phyloP scores from a whole-genome alignment of 2,888 invertebrate genomes.

The Dromius quadrimaculatus region DNA sequence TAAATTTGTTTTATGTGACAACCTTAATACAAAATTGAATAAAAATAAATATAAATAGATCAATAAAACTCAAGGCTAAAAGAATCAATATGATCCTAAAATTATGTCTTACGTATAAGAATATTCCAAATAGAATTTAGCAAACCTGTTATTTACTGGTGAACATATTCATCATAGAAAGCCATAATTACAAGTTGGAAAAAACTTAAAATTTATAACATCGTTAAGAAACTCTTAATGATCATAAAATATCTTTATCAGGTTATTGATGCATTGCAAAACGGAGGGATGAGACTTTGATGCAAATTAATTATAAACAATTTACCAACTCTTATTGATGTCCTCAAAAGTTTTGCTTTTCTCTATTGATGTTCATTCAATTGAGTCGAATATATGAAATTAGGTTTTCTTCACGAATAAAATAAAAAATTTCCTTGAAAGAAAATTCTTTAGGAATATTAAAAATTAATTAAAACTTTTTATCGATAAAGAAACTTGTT shows the following conservation, averaged over 20 bases:
- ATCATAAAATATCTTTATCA: constrained; percentile 45
- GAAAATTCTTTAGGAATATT: not conserved
- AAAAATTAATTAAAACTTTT: constrained; percentile 28
- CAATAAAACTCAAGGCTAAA: constrained; percentile 5
- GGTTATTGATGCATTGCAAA: constrained; percentile 38
- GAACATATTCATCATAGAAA: constrained; percentile 34
- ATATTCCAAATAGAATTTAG: constrained; percentile 12
- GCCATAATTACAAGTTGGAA: constrained; percentile 33
- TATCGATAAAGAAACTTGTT: constrained; percentile 7
- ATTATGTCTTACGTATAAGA: constrained; percentile 18
- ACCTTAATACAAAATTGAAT: constrained; percentile 12
- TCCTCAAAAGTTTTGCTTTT: constrained; percentile 5
- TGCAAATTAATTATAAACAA: constrained; percentile 34
- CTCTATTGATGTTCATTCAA: not conserved
- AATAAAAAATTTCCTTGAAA: not conserved
- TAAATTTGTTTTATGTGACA: constrained; percentile 15
- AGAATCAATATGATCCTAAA: not conserved
- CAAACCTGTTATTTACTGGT: constrained; percentile 41
- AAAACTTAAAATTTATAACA: constrained; percentile 41
- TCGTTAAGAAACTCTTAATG: constrained; percentile 46
- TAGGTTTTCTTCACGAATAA: constrained; percentile 6
- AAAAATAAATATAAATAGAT: constrained; percentile 14
- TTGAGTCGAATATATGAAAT: constrained; percentile 28
- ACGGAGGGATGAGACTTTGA: constrained; percentile 11
- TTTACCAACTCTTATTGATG: constrained; percentile 24